A percentile compares a stretch with the other conserved stretches of the same genome.
These are phyloP conservation scores for Pachymerium ferrugineum DNA, from an alignment of 2,888 invertebrate species.

Conservation along the genomic window DNA sequence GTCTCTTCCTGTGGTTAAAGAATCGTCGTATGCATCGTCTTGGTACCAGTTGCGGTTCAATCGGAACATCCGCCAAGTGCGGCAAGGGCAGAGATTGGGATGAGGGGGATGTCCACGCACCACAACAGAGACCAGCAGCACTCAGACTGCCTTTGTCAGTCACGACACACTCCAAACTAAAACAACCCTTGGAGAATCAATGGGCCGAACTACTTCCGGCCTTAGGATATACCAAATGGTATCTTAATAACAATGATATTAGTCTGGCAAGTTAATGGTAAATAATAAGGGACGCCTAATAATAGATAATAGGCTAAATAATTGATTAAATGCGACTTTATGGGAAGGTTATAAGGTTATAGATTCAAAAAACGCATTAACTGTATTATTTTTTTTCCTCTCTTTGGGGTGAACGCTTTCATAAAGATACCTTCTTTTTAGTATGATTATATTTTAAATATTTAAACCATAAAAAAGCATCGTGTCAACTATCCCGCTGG, in stretches of 20 bases:
- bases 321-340: too few relatives aligned
- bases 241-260: neutral
- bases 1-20: slow-evolving; percentile 28
- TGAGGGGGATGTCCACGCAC: neutral
- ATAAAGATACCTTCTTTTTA: too few relatives aligned
- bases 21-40: neutral
- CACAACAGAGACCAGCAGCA: slow-evolving; percentile 9
- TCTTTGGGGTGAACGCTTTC: too few relatives aligned
- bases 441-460: too few relatives aligned
- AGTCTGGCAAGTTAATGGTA: too few relatives aligned
- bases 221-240: neutral
- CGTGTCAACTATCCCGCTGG: too few relatives aligned
- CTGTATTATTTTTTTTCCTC: too few relatives aligned
- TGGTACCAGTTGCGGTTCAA: neutral
- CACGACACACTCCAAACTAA: slow-evolving; percentile 10
- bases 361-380: too few relatives aligned
- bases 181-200: slow-evolving; percentile 18
- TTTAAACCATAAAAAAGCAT: too few relatives aligned
- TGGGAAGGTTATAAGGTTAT: too few relatives aligned
- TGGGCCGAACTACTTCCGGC: slow-evolving; percentile 27
- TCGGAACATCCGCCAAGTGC: neutral
- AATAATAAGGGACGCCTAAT: too few relatives aligned
- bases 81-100: neutral
- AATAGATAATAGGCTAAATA: too few relatives aligned
- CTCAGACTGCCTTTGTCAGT: slow-evolving; percentile 6